These are phyloP conservation scores for Diachrysia chrysitis DNA, from an alignment of 2,888 invertebrate species.

Conservation along the genomic window DNA sequence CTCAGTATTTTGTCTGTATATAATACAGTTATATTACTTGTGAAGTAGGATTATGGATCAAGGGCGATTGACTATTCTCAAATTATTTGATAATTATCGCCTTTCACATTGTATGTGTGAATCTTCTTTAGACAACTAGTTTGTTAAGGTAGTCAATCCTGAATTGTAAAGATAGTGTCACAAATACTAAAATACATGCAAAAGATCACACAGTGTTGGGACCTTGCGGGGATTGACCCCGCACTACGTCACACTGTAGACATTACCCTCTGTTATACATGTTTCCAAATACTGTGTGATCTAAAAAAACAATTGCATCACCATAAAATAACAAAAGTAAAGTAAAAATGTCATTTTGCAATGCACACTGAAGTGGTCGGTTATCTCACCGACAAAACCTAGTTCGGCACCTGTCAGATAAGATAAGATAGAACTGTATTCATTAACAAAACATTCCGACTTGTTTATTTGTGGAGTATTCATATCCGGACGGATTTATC, in stretches of 20 bases:
- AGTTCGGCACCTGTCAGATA: conserved; percentile 6
- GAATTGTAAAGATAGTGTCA: too few relatives aligned
- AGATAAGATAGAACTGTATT: conserved; percentile 2
- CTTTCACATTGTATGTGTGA: not conserved
- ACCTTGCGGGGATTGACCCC: too few relatives aligned
- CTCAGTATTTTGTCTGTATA: conserved; percentile 47
- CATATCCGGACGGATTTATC: not conserved
- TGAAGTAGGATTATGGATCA: conserved; percentile 55
- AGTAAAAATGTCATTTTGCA: conserved; percentile 4
- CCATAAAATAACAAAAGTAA: not conserved
- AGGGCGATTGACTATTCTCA: conserved; percentile 39
- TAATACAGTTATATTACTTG: conserved; percentile 26
- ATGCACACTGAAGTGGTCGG: not conserved
- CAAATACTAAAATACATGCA: too few relatives aligned
- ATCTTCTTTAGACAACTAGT: not conserved
- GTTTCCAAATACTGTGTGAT: too few relatives aligned
- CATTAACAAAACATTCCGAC: conserved; percentile 2
- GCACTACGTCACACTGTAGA: too few relatives aligned
- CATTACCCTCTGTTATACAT: too few relatives aligned
- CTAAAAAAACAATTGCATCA: not conserved
- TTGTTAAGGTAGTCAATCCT: too few relatives aligned
- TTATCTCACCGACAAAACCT: not conserved
- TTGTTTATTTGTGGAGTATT: not conserved
- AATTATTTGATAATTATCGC: not conserved
- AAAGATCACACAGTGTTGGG: too few relatives aligned